Evolutionary conservation across 2,888 invertebrate genomes (phyloP).

Genomic region (Luperina nickerlii): DNA sequence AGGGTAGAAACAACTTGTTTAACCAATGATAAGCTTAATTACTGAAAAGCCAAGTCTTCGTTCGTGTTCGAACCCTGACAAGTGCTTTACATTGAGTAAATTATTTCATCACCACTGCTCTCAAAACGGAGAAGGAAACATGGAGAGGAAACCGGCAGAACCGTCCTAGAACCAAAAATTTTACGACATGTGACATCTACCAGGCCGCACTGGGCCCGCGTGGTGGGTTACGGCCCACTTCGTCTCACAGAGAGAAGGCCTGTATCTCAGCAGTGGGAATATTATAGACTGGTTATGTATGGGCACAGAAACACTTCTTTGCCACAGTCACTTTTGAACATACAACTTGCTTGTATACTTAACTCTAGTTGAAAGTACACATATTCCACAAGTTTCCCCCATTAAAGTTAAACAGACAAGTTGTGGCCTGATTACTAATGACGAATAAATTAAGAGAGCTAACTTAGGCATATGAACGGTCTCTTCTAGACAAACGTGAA

Average conservation of each 20-base stretch:
- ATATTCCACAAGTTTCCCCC: slow-evolving; percentile 16
- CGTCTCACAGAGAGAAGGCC: too few relatives aligned
- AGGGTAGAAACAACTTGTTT: background rate
- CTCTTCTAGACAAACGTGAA: slow-evolving; percentile 37
- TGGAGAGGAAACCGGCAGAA: too few relatives aligned
- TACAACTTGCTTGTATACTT: background rate
- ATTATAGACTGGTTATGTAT: too few relatives aligned
- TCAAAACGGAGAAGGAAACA: too few relatives aligned
- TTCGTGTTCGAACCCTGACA: background rate
- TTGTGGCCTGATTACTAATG: slow-evolving; percentile 58
- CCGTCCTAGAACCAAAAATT: too few relatives aligned
- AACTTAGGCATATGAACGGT: slow-evolving; percentile 35
- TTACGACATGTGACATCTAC: too few relatives aligned
- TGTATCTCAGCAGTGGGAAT: too few relatives aligned
- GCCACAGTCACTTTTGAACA: background rate
- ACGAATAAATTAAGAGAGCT: slow-evolving; percentile 54
- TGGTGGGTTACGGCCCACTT: too few relatives aligned
- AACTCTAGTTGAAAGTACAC: background rate
- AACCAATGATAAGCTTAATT: background rate
- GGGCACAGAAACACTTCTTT: background rate
- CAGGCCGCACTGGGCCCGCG: background rate
- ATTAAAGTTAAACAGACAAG: slow-evolving; percentile 42
- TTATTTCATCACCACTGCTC: too few relatives aligned
- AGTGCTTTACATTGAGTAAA: too few relatives aligned
- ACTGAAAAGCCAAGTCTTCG: background rate